These are phyloP conservation scores for Ditylenchus dipsaci DNA, from an alignment of 1,140 invertebrate species.

Conservation along the genomic window DNA sequence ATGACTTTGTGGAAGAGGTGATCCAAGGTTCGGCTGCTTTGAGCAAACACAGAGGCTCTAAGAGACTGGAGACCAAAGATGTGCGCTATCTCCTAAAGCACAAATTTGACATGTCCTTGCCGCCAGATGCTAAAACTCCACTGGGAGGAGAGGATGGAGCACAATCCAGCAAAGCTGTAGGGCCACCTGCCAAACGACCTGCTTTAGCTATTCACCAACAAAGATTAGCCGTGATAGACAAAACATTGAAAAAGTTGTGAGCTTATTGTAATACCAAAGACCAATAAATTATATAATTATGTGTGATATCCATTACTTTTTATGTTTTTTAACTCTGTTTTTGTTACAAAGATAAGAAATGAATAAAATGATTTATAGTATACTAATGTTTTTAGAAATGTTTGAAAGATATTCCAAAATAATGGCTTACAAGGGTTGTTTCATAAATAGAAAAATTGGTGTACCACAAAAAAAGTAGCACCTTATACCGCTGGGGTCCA, in stretches of 20 bases:
- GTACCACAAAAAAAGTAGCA: too few relatives aligned
- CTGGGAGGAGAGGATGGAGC: background rate
- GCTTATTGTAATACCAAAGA: too few relatives aligned
- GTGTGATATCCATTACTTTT: too few relatives aligned
- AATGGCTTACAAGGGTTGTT: too few relatives aligned
- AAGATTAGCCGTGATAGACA: background rate
- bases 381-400: too few relatives aligned
- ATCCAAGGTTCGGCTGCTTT: background rate
- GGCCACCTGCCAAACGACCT: background rate
- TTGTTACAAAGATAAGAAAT: too few relatives aligned
- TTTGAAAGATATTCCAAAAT: too few relatives aligned
- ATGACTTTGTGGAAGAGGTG: background rate
- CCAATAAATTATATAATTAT: too few relatives aligned
- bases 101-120: background rate
- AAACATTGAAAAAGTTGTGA: background rate
- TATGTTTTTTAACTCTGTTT: too few relatives aligned
- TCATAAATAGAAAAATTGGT: too few relatives aligned
- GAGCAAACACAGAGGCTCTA: background rate
- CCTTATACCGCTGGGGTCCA: too few relatives aligned
- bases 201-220: background rate
- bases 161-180: background rate
- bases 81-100: background rate
- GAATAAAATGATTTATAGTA: too few relatives aligned
- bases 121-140: background rate
- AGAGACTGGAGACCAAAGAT: background rate